Base-by-base conservation (phyloP, 1,140 invertebrate genomes). In the Steinernema feltiae region DNA sequence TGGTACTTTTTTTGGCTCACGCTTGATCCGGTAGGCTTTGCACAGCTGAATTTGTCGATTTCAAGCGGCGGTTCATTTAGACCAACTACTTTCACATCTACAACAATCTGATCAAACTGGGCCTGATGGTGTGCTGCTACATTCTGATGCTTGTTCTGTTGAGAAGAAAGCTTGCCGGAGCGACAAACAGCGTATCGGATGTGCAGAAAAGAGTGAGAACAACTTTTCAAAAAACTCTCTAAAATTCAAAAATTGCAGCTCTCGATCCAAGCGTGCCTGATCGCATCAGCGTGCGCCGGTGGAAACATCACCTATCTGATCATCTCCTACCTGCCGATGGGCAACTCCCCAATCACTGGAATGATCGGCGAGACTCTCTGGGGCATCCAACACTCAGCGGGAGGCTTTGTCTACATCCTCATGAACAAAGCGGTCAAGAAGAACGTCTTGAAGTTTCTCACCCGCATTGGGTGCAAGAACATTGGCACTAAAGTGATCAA, bases 21-120 rank as follows among this genome's bases (percentile, higher is more conserved):
- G 7, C 53, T 21, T 3, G 53, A 63, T 27, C 53, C 53, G 53
- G 53, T 63, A 63, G 24, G 15, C 41, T 46, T 46, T 46, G 7
- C 41, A 46, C 41, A 12, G 7, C n/a, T 46, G 7, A n/a, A 46
- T n/a, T 7, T 12, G 7, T 46, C 41, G n/a, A 46, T 46, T 46
- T 46, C 41, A 46, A 46, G n/a, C 7, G 41, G 18, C 7, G 35
- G 7, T 41, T 41, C 18, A 63, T 46, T 46, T 27, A 63, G 53
- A 63, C 53, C 24, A 63, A 63, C 53, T 63, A 63, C 53, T 15
- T 3, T 3, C 53, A 63, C 24, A 27, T 63, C 24, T 63, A 63
- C 53, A 63, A 63, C 24, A 63, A 63, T 21, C 7, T 63, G 53
- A 63, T 63, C 24, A 63, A 63, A 63, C 24, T 63, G 53, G 53